Evolutionary conservation across 1,140 invertebrate genomes (phyloP).

Genomic region (Drosophila jambulina): DNA sequence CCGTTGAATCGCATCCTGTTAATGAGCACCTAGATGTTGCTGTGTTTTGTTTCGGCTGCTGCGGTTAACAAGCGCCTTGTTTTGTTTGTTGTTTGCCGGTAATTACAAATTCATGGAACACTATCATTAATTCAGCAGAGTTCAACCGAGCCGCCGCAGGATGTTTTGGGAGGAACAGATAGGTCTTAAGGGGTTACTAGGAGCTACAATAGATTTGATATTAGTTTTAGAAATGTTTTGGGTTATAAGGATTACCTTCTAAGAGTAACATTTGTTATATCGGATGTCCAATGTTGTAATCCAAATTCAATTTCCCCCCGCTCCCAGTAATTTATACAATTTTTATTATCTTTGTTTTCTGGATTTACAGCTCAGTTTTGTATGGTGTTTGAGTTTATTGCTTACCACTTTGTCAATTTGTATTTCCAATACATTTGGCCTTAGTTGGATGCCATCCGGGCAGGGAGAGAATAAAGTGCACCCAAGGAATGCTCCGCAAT

Average conservation of each 20-base stretch:
- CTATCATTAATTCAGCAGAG: slow-evolving; percentile 41
- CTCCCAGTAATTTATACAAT: background rate
- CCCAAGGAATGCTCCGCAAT: slow-evolving; percentile 43
- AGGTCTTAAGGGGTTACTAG: background rate
- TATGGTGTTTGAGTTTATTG: slow-evolving; percentile 34
- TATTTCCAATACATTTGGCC: slow-evolving; percentile 69
- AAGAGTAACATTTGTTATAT: background rate
- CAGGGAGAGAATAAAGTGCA: slow-evolving; percentile 52
- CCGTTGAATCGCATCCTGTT: slow-evolving; percentile 49
- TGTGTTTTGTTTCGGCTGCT: slow-evolving; percentile 36
- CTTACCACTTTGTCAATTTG: slow-evolving; percentile 53
- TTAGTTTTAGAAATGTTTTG: background rate
- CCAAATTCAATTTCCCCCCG: too few species aligned
- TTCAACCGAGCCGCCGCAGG: slow-evolving; percentile 7
- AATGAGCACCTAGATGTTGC: slow-evolving; percentile 35
- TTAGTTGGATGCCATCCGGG: slow-evolving; percentile 28
- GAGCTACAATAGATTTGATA: too few species aligned
- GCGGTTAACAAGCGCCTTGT: slow-evolving; percentile 47
- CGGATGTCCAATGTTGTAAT: background rate
- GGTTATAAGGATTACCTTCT: too few species aligned
- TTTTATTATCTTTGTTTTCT: background rate
- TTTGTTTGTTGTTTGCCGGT: slow-evolving; percentile 23
- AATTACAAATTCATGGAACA: slow-evolving; percentile 56
- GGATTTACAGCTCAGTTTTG: slow-evolving; percentile 1
- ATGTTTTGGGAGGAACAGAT: background rate